phyloP scores from a whole-genome alignment of 2,797 vertebrate genomes.

The Alosa sapidissima region DNA sequence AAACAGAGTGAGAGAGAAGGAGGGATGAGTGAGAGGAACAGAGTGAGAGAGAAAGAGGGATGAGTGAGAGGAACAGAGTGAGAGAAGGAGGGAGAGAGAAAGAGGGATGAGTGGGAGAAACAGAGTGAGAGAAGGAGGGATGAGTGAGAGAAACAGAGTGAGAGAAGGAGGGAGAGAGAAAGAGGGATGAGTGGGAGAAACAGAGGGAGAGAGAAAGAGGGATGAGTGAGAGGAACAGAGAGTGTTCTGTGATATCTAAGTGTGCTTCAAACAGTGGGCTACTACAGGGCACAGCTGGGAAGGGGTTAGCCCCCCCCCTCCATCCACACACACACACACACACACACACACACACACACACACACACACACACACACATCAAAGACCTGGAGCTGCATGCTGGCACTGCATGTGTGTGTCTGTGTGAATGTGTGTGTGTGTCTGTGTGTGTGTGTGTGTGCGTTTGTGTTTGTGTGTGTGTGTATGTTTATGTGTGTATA shows the following conservation, averaged over 20 bases:
- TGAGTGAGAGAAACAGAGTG: not conserved
- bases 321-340: too few species aligned
- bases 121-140: not conserved
- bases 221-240: not conserved
- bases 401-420: not conserved
- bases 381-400: conserved; percentile 28
- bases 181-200: not conserved
- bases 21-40: not conserved
- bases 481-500: not conserved
- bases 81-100: not conserved
- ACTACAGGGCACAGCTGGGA: conserved; percentile 13
- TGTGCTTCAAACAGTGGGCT: conserved; percentile 33
- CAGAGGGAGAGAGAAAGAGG: not conserved
- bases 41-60: not conserved
- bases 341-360: too few species aligned
- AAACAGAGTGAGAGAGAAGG: not conserved
- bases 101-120: not conserved
- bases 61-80: not conserved
- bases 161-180: not conserved
- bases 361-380: conserved; percentile 15
- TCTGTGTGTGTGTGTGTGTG: not conserved
- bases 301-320: conserved; percentile 30
- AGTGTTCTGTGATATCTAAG: conserved; percentile 33
- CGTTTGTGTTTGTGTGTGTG: not conserved
- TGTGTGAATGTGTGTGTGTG: not conserved